Base-by-base conservation (phyloP, 2,797 vertebrate genomes). In the Tenualosa ilisha region DNA sequence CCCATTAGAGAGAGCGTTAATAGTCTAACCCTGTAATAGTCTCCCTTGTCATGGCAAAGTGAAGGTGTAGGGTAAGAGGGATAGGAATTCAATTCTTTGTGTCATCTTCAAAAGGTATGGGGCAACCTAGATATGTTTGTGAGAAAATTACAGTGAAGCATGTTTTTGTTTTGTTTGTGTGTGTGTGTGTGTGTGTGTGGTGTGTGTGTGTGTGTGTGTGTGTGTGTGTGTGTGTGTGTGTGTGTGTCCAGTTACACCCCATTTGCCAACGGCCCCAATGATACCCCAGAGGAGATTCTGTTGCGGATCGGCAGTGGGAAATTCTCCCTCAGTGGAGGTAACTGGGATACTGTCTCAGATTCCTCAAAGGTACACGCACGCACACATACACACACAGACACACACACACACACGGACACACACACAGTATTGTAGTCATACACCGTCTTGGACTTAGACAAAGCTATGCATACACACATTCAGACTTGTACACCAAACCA, bases 301-400 rank as follows among this genome's bases (percentile, higher is more conserved):
- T 94, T 98, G 65, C 96, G 96, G 87, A 99, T 99, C 93, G 97
- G 98, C 88, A 98, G 97, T 86, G 98, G 98, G 82, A 99, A 98
- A 87, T 99, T 99, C 92, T 97, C 97, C 51, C 92, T 99, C 89
- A 98, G 95, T 24, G 98, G 98, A 89, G 98, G 98, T 86, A 99
- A 99, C 95, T 99, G 98, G 98, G 98, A 99, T 89, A 97, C 95
- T 22, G 97, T 99, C 91, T 99, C 98, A 85, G 97, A 99, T 92
- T 96, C 95, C 92, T 98, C 97, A 89, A 99, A 99, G 97, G 98
- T 99, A 92, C 5, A 37, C 37, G 46, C 12, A 82, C 79, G 53
- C 51, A 82, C 79, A 63, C 50, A 59, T 31, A 43, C 59, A 46
- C 56, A 86, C 83, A 22, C 46, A 82, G 24, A 43, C 22, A 31